phyloP scores from a whole-genome alignment of 2,113 vertebrate genomes.

The Erythrocebus patas region DNA sequence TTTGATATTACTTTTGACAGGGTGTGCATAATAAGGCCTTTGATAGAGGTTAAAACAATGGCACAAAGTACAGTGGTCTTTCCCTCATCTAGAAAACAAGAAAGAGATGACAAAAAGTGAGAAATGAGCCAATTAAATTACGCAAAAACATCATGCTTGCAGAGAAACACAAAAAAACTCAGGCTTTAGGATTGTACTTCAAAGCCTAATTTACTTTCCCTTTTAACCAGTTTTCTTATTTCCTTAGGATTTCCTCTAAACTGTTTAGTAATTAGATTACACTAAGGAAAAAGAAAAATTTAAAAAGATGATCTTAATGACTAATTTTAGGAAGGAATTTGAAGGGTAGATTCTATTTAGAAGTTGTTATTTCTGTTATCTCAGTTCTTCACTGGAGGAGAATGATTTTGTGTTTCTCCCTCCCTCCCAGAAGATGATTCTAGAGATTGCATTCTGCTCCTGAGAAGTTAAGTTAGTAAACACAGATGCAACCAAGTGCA shows the following conservation, averaged over 20 bases:
- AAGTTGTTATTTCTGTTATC: background rate
- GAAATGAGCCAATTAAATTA: slow-evolving; percentile 74
- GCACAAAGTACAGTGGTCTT: slow-evolving; percentile 15
- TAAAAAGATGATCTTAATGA: background rate
- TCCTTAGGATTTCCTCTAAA: slow-evolving; percentile 51
- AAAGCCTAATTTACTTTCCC: slow-evolving; percentile 63
- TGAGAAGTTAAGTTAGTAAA: background rate
- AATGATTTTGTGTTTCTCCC: background rate
- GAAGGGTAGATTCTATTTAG: background rate
- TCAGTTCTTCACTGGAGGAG: background rate
- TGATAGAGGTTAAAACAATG: slow-evolving; percentile 67
- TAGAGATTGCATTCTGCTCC: background rate
- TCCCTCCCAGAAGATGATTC: background rate
- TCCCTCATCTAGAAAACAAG: slow-evolving; percentile 57
- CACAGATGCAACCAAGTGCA: background rate
- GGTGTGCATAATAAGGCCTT: slow-evolving; percentile 61
- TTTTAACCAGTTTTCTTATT: slow-evolving; percentile 27
- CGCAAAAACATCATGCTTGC: slow-evolving; percentile 38
- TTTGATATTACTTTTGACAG: slow-evolving; percentile 55
- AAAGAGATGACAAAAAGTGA: slow-evolving; percentile 70
- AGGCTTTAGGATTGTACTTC: slow-evolving; percentile 50
- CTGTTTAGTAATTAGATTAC: slow-evolving; percentile 41
- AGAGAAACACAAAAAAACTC: slow-evolving; percentile 40
- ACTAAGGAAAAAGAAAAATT: background rate
- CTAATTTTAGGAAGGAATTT: slow-evolving; percentile 15